phyloP scores from a whole-genome alignment of 2,797 vertebrate genomes.

The Typhlichthys subterraneus region DNA sequence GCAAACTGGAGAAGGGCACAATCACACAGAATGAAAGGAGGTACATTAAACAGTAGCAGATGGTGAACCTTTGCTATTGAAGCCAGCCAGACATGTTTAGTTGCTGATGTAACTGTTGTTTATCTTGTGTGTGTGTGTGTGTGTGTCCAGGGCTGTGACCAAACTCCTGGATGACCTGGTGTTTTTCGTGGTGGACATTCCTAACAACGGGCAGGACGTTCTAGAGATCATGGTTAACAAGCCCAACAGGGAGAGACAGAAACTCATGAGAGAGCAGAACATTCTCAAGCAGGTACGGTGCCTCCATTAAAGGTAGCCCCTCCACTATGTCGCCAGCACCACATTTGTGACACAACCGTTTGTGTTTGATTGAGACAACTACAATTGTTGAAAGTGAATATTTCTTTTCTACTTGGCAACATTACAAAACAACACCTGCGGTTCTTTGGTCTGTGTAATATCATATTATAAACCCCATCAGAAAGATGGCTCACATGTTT shows the following conservation, averaged over 20 bases:
- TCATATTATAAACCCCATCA: too few relatives aligned
- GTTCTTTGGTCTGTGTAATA: background rate
- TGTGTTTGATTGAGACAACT: too few relatives aligned
- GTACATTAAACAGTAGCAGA: slow-evolving; percentile 60
- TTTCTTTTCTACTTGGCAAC: too few relatives aligned
- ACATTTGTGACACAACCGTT: too few relatives aligned
- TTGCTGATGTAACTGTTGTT: background rate
- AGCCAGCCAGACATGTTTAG: background rate
- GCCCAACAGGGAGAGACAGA: slow-evolving; percentile 95
- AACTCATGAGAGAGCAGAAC: slow-evolving; percentile 98
- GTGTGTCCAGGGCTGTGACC: slow-evolving; percentile 86
- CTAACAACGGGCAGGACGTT: slow-evolving; percentile 95
- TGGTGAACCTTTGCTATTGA: background rate
- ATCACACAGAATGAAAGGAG: slow-evolving; percentile 98
- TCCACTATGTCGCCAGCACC: too few relatives aligned
- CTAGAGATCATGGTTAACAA: slow-evolving; percentile 98
- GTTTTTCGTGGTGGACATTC: slow-evolving; percentile 97
- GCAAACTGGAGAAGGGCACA: slow-evolving; percentile 96
- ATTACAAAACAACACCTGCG: background rate
- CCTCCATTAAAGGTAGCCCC: too few relatives aligned
- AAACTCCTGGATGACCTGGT: slow-evolving; percentile 96
- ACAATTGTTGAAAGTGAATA: too few relatives aligned
- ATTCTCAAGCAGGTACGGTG: slow-evolving; percentile 92
- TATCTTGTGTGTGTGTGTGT: slow-evolving; percentile 3
- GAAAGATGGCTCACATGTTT: too few relatives aligned